phyloP scores from a whole-genome alignment of 2,113 vertebrate genomes.

The Odocoileus virginianus region DNA sequence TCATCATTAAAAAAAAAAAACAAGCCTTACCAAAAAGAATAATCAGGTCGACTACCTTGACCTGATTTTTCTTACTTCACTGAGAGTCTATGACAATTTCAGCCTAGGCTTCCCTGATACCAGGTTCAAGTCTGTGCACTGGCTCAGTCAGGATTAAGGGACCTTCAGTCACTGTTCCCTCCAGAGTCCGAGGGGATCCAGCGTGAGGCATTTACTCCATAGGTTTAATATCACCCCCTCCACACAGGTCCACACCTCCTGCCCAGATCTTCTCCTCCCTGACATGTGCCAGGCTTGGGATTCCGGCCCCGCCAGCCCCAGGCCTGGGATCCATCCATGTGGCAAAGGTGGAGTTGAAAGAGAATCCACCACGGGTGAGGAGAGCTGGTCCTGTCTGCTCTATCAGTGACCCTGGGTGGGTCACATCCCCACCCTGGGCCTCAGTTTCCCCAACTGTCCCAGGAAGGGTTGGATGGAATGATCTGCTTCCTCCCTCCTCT shows the following conservation, averaged over 20 bases:
- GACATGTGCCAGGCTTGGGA: background rate
- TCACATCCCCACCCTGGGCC: background rate
- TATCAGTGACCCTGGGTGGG: background rate
- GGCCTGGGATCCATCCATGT: background rate
- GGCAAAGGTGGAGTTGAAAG: background rate
- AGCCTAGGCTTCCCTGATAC: background rate
- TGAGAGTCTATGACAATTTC: background rate
- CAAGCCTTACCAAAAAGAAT: background rate
- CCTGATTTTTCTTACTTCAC: background rate
- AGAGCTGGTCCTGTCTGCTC: background rate
- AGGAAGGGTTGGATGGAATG: background rate
- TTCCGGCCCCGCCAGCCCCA: accelerated
- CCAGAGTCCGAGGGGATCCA: accelerated
- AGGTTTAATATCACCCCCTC: background rate
- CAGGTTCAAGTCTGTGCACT: background rate
- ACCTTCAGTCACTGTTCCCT: background rate
- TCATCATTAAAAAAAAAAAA: background rate
- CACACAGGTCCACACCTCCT: accelerated
- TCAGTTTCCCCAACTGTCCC: background rate
- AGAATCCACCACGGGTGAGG: background rate
- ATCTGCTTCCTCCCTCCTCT: background rate
- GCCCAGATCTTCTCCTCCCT: background rate
- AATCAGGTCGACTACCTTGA: too few species aligned
- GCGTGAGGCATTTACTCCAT: accelerated
- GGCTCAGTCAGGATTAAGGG: background rate